Evolutionary conservation across 2,888 invertebrate species (phyloP).

Genomic region (Cancer borealis): DNA sequence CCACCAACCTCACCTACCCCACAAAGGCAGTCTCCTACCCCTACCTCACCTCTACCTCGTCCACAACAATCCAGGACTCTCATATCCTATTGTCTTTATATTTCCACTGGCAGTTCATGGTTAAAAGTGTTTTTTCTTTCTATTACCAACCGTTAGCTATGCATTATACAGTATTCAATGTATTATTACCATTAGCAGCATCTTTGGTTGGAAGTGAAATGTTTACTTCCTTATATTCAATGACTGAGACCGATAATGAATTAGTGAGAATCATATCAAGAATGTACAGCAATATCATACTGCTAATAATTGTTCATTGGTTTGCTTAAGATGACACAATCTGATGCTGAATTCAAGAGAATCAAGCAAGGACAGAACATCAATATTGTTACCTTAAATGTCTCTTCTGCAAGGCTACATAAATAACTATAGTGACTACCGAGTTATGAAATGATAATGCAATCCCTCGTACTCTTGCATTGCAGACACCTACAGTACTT

Average conservation of each 20-base stretch:
- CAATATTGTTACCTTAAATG: neutral
- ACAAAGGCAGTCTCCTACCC: neutral
- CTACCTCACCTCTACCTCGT: neutral
- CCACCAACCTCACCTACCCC: neutral
- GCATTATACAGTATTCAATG: neutral
- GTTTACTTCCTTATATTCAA: neutral
- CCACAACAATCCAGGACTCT: neutral
- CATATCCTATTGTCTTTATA: neutral
- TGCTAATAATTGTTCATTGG: neutral
- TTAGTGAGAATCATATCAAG: neutral
- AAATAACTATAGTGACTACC: neutral
- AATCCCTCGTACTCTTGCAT: neutral
- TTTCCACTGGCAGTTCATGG: neutral
- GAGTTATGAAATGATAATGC: neutral
- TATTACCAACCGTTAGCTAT: neutral
- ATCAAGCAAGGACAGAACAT: neutral
- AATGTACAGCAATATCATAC: constrained; percentile 3
- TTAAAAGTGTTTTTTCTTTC: neutral
- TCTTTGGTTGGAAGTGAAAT: neutral
- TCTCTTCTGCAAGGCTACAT: neutral
- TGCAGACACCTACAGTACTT: neutral
- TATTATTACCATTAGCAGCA: neutral
- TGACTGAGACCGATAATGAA: neutral
- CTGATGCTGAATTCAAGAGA: neutral
- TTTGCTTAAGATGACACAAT: neutral